Percentiles rank a stretch among this genome's conserved stretches.
These are phyloP conservation scores for Saccostrea echinata DNA, from an alignment of 1,140 invertebrate species.

Conservation along the genomic window DNA sequence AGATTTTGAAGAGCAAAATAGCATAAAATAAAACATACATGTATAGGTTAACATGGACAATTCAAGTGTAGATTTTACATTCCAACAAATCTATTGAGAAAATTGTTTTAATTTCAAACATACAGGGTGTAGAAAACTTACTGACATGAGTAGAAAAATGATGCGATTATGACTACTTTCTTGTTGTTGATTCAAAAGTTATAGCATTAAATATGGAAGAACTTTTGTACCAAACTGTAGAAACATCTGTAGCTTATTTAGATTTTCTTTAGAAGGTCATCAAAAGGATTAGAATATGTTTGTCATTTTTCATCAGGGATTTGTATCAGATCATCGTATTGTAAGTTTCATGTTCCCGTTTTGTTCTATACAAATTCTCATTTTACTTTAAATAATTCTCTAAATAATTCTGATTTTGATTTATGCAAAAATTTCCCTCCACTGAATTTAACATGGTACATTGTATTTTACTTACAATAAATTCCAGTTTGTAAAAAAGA, in stretches of 20 bases:
- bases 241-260: background rate
- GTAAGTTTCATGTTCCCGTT: slow-evolving; percentile 30
- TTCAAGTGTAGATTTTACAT: too few relatives aligned
- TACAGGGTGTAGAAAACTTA: background rate
- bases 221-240: background rate
- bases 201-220: too few relatives aligned
- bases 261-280: background rate
- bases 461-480: background rate
- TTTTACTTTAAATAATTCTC: background rate
- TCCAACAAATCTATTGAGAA: too few relatives aligned
- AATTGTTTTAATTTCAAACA: background rate
- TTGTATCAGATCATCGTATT: slow-evolving; percentile 1
- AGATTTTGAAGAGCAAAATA: background rate
- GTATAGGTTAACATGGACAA: too few relatives aligned
- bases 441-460: background rate
- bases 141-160: background rate
- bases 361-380: background rate
- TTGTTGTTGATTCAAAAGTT: background rate
- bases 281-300: background rate
- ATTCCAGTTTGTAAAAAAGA: background rate
- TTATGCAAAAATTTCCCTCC: background rate
- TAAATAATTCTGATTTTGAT: background rate
- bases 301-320: slow-evolving; percentile 14
- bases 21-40: background rate
- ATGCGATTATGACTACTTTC: background rate